phyloP scores from a whole-genome alignment of 2,888 invertebrate genomes.

The Drosophila rubida region DNA sequence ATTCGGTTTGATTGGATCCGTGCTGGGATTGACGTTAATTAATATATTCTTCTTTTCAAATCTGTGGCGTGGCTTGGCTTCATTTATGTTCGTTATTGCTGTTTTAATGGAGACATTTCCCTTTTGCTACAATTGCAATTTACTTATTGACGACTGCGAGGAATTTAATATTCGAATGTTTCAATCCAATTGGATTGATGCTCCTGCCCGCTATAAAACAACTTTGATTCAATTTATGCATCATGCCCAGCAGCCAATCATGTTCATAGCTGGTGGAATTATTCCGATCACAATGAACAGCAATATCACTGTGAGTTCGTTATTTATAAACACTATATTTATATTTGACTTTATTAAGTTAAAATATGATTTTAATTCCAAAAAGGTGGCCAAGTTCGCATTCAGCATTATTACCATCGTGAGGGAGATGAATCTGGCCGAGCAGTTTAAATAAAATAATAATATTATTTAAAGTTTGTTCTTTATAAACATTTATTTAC shows the following conservation, averaged over 20 bases:
- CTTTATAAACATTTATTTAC: no score
- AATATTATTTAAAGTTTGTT: neutral
- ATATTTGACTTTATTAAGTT: neutral
- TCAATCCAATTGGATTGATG: slow-evolving; percentile 19
- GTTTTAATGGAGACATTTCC: slow-evolving; percentile 31
- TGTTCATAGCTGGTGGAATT: slow-evolving; percentile 18
- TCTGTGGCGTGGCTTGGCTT: slow-evolving; percentile 23
- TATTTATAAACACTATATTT: no score
- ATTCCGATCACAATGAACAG: slow-evolving; percentile 17
- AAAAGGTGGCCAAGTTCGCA: slow-evolving; percentile 23
- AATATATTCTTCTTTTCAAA: slow-evolving; percentile 33
- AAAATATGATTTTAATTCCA: neutral
- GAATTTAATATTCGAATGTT: slow-evolving; percentile 3
- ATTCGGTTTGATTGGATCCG: slow-evolving; percentile 22
- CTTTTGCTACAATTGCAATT: slow-evolving; percentile 29
- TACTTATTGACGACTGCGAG: slow-evolving; percentile 19
- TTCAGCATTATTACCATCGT: slow-evolving; percentile 29
- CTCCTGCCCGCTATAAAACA: slow-evolving; percentile 6
- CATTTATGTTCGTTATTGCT: slow-evolving; percentile 6
- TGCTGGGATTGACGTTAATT: slow-evolving; percentile 27
- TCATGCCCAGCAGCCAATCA: slow-evolving; percentile 14
- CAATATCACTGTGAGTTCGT: slow-evolving; percentile 19
- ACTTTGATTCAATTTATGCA: slow-evolving; percentile 18
- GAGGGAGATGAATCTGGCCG: slow-evolving; percentile 8
- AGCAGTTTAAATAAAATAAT: slow-evolving; percentile 15